A percentile compares a stretch with the other conserved stretches of the same genome.
Evolutionary conservation across 2,113 vertebrate species (phyloP).

Genomic region (Rafetus swinhoei): DNA sequence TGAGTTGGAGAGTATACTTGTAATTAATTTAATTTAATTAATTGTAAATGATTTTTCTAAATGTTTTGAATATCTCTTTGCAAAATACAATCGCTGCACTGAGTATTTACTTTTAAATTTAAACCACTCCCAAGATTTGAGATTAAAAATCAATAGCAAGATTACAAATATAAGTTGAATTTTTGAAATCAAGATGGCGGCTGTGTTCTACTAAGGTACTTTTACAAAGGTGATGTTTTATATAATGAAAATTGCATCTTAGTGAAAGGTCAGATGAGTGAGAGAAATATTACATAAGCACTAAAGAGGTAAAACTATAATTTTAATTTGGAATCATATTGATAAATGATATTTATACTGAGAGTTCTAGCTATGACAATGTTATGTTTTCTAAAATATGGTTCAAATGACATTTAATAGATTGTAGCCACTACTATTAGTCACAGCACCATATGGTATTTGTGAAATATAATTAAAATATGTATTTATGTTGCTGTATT

Average conservation of each 20-base stretch:
- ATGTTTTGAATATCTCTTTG: background rate
- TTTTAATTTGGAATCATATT: background rate
- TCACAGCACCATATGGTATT: background rate
- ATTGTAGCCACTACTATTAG: background rate
- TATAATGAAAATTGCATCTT: background rate
- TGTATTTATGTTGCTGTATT: background rate
- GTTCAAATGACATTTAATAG: background rate
- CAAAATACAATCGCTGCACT: background rate
- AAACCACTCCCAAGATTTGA: background rate
- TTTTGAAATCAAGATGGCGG: background rate
- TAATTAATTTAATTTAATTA: background rate
- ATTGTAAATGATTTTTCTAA: background rate
- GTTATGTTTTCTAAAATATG: background rate
- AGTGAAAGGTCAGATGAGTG: background rate
- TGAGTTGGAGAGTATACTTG: background rate
- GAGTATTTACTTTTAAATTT: background rate
- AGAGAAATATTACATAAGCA: background rate
- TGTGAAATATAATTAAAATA: background rate
- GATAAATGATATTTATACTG: background rate
- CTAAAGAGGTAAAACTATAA: background rate
- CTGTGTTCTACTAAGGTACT: fast-evolving
- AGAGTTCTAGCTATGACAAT: background rate
- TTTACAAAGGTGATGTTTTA: background rate
- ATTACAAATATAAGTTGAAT: background rate
- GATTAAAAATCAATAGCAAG: background rate